These are phyloP conservation scores for Syngnathus floridae DNA, from an alignment of 2,113 vertebrate genomes.

Conservation along the genomic window DNA sequence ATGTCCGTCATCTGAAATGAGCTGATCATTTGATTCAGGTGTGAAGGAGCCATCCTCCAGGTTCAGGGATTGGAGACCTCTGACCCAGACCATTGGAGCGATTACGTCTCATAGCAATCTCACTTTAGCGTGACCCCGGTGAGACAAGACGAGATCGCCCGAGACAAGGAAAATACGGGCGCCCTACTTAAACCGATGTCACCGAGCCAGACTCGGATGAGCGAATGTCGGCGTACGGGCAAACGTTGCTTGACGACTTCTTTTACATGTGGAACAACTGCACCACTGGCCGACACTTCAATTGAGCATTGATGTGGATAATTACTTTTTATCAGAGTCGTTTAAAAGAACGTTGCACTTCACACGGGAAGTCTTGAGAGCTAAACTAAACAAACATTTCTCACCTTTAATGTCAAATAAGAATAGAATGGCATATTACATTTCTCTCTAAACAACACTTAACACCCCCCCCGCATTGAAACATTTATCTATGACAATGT, in stretches of 20 bases:
- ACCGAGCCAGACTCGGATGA: background rate
- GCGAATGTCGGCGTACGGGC: background rate
- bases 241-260: background rate
- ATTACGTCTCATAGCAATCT: background rate
- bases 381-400: background rate
- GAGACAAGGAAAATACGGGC: background rate
- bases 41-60: too few relatives aligned
- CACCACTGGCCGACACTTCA: background rate
- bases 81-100: background rate
- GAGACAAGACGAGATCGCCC: background rate
- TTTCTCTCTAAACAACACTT: background rate
- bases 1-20: constrained; percentile 6
- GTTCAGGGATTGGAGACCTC: background rate
- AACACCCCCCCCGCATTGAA: background rate
- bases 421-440: background rate
- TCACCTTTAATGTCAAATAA: background rate
- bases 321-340: background rate
- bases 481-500: background rate
- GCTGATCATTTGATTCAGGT: too few relatives aligned
- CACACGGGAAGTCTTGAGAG: background rate
- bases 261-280: too few relatives aligned
- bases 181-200: background rate
- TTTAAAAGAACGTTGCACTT: background rate
- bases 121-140: background rate
- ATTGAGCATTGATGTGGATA: background rate